Conservation (phyloP, 1,140 invertebrate genomes). For the Drosophila quadrilineata region DNA sequence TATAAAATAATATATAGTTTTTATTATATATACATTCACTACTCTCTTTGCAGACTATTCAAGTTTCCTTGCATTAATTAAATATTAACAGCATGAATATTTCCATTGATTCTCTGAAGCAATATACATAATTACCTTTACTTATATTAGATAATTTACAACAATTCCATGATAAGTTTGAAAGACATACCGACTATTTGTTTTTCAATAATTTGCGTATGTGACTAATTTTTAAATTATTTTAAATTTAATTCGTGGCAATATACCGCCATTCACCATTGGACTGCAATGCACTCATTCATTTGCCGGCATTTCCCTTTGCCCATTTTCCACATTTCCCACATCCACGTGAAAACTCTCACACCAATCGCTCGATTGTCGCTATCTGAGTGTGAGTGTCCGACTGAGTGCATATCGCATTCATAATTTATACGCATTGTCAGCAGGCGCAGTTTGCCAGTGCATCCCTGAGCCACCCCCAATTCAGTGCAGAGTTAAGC, state of each 20-base stretch:
- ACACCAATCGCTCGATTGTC: background rate
- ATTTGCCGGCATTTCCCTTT: background rate
- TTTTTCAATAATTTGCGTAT: no score
- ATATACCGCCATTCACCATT: background rate
- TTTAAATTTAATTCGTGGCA: conserved; percentile 11
- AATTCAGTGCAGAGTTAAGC: conserved; percentile 1
- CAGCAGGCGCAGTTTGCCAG: conserved; percentile 62
- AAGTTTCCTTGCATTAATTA: no score
- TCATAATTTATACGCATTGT: conserved; percentile 76
- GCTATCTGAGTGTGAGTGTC: conserved; percentile 8
- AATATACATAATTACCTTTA: no score
- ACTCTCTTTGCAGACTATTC: no score
- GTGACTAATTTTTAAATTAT: background rate
- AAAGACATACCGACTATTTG: no score
- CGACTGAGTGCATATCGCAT: conserved; percentile 64
- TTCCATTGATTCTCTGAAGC: no score
- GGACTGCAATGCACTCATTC: background rate
- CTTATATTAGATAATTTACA: no score
- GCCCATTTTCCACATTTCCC: conserved; percentile 3
- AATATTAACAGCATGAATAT: no score
- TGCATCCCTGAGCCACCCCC: background rate
- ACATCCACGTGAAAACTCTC: background rate
- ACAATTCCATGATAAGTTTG: no score
- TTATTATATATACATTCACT: no score
- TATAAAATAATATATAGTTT: no score